A percentile compares a stretch with the other conserved stretches of the same genome.
These are phyloP conservation scores for Pristis pectinata DNA, from an alignment of 2,797 vertebrate species.

Conservation along the genomic window DNA sequence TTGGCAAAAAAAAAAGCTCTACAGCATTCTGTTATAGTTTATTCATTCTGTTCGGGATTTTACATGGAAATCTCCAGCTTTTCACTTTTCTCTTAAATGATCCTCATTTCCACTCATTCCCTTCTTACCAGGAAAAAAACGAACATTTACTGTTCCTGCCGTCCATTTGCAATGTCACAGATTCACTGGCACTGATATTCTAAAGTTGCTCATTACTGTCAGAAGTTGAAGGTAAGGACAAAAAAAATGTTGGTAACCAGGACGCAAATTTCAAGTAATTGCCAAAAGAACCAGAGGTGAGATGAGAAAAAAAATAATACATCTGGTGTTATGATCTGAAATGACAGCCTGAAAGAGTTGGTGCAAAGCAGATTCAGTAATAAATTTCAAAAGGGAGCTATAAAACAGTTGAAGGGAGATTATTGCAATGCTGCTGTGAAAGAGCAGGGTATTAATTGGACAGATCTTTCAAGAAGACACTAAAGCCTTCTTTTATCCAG, in stretches of 20 bases:
- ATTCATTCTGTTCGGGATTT: not conserved
- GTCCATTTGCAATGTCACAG: not conserved
- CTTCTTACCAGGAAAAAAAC: not conserved
- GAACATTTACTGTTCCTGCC: not conserved
- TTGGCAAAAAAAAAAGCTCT: not conserved
- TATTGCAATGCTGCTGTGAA: not conserved
- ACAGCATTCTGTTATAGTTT: not conserved
- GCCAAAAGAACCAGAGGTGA: not conserved
- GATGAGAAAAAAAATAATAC: not conserved
- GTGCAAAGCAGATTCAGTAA: not conserved
- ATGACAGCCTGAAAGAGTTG: not conserved
- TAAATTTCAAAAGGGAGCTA: not conserved
- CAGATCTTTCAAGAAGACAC: not conserved
- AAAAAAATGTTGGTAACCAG: not conserved
- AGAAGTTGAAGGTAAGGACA: not conserved
- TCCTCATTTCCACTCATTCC: not conserved
- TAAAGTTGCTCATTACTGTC: not conserved
- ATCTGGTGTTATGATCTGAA: not conserved
- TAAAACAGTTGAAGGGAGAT: not conserved
- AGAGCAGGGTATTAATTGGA: not conserved
- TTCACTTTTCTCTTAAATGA: not conserved
- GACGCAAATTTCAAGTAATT: conserved; percentile 1
- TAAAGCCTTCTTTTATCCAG: not conserved
- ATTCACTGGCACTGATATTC: not conserved
- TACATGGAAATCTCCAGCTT: not conserved